Evolutionary conservation across 2,113 vertebrate genomes (phyloP), one percentile per base, ranked within the genome.

Genomic region (Dicerorhinus sumatrensis): DNA sequence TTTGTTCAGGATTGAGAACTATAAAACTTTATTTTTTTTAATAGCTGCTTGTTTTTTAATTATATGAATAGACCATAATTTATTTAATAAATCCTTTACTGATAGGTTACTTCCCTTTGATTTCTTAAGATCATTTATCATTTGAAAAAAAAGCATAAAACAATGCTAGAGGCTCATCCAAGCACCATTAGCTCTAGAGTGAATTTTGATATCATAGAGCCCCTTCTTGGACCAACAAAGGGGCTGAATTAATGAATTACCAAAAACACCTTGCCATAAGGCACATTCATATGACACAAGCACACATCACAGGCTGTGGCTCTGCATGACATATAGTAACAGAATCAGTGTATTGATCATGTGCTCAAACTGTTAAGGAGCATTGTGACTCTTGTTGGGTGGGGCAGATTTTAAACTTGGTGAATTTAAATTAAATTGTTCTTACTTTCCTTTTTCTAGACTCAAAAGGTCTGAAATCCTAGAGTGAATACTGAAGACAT

Each of bases 21-120:
- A 31, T 4, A 75, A 72, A 27, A 60, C 13, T 56, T 83, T 29
- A 54, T 54, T 54, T 54, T 48, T 58, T 93, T 80, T 79, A 79
- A 72, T 72, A 51, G 10, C 12, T 96, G 18, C 29, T 95, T 81
- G 46, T 1, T 58, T 97, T 97, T 90, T 94, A 77, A 83, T 86
- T 79, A 67, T 51, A 65, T 75, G 51, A 51, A 83, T 67, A 81
- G 75, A 81, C 2, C 21, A 21, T 73, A 72, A 29, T 87, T 91
- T 96, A 82, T 36, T 95, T 48, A 86, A 91, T 33, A 96, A 69
- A 75, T 82, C 8, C 4, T 5, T 94, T 81, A 51, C n/a, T 72
- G 29, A 56, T 92, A 79, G n/a, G 21, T 62, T 58, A 46, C n/a
- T 63, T 96, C 5, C 23, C 25, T 90, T 97, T 86, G 6, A 87